phyloP scores from a whole-genome alignment of 2,113 vertebrate genomes.

The Orientallactaga bullata region DNA sequence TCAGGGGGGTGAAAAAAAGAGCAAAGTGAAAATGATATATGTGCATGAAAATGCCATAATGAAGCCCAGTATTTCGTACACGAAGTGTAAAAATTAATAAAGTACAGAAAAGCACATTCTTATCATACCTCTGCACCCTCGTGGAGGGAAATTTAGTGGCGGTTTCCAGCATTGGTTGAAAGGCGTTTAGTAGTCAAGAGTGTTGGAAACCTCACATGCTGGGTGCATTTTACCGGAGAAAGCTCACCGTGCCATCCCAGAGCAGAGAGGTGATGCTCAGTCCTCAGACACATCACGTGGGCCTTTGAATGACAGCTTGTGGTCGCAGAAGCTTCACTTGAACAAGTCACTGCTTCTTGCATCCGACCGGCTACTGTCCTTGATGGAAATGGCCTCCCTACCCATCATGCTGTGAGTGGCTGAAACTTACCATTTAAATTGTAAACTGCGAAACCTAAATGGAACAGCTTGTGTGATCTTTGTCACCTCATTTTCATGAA shows the following conservation, averaged over 20 bases:
- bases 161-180: neutral
- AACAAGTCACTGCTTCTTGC: slow-evolving; percentile 59
- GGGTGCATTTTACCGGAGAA: neutral
- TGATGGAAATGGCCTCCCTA: slow-evolving; percentile 82
- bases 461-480: slow-evolving; percentile 87
- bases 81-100: neutral
- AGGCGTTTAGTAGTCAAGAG: neutral
- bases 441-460: slow-evolving; percentile 87
- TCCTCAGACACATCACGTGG: fast-evolving
- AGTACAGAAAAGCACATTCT: neutral
- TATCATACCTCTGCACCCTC: neutral
- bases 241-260: slow-evolving; percentile 10
- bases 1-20: no score
- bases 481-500: slow-evolving; percentile 97
- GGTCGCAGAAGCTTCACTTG: neutral
- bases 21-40: neutral
- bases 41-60: neutral
- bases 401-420: slow-evolving; percentile 59
- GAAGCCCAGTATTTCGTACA: neutral
- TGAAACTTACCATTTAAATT: slow-evolving; percentile 86
- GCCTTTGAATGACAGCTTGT: neutral
- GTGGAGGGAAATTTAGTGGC: neutral
- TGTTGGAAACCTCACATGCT: neutral
- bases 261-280: neutral
- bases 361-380: slow-evolving; percentile 81